Conservation (phyloP, 2,888 invertebrate genomes). For the Pandemis corylana region DNA sequence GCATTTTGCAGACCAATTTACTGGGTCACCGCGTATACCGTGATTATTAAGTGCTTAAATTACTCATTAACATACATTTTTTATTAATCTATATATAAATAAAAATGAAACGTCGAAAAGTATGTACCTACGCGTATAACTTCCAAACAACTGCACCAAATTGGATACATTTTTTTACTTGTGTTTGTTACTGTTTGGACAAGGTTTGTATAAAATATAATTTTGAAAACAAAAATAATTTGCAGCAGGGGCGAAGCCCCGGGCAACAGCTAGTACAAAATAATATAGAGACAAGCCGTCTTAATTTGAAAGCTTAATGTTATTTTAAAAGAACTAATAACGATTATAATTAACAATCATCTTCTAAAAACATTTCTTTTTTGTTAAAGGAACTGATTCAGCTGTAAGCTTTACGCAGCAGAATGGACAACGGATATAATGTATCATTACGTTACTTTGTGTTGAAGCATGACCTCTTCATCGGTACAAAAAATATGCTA, state of each 20-base stretch:
- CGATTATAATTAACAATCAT: background rate
- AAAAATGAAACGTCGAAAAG: background rate
- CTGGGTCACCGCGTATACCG: conserved; percentile 55
- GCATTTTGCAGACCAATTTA: conserved; percentile 73
- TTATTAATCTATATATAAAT: too few relatives aligned
- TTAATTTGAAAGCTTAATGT: background rate
- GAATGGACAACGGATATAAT: conserved; percentile 12
- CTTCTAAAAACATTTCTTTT: background rate
- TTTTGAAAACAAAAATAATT: too few relatives aligned
- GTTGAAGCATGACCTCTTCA: conserved; percentile 19
- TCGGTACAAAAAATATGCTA: conserved; percentile 25
- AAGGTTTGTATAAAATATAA: too few relatives aligned
- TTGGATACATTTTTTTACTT: too few relatives aligned
- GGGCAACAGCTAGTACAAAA: too few relatives aligned
- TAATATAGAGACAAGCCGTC: background rate
- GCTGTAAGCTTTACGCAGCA: background rate
- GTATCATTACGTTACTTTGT: conserved; percentile 21
- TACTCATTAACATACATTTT: background rate
- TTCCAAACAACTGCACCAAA: background rate
- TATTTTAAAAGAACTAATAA: background rate
- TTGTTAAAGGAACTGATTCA: background rate
- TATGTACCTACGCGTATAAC: background rate
- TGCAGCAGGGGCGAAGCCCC: too few relatives aligned
- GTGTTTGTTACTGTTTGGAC: too few relatives aligned
- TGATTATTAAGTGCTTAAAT: background rate